phyloP scores from a whole-genome alignment of 1,140 invertebrate species.

The Temnothorax longispinosus region DNA sequence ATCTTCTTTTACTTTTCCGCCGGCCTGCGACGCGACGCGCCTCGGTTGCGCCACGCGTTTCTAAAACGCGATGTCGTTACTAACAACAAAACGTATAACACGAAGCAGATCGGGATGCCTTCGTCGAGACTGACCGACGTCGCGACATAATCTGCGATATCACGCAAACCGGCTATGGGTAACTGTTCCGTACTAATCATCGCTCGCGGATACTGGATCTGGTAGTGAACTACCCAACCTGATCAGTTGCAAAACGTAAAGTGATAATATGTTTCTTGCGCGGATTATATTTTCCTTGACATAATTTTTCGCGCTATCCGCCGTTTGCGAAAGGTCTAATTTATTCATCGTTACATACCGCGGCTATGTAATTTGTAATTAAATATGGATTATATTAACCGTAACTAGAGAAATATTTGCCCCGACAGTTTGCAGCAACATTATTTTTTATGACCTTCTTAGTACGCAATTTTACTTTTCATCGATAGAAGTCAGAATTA shows the following conservation, averaged over 20 bases:
- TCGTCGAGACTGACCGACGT: neutral
- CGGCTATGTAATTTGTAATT: neutral
- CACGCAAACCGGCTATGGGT: constrained; percentile 16
- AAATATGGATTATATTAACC: neutral
- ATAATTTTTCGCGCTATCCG: constrained; percentile 3
- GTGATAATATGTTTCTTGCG: constrained; percentile 24
- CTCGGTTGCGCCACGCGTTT: neutral
- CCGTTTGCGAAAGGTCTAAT: constrained; percentile 42
- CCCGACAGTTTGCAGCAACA: neutral
- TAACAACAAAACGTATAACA: neutral
- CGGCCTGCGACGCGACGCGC: neutral
- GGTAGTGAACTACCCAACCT: neutral
- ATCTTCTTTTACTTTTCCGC: constrained; percentile 1
- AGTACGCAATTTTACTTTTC: neutral
- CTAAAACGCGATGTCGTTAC: neutral
- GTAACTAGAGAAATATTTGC: neutral
- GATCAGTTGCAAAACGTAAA: constrained; percentile 7
- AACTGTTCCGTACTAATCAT: constrained; percentile 24
- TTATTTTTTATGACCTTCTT: neutral
- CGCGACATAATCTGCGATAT: neutral
- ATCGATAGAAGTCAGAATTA: constrained; percentile 1
- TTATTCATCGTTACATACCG: constrained; percentile 5
- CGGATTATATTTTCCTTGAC: constrained; percentile 42
- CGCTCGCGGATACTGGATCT: constrained; percentile 8
- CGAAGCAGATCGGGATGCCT: neutral